phyloP scores from a whole-genome alignment of 2,113 vertebrate species.

The Hylia prasina region DNA sequence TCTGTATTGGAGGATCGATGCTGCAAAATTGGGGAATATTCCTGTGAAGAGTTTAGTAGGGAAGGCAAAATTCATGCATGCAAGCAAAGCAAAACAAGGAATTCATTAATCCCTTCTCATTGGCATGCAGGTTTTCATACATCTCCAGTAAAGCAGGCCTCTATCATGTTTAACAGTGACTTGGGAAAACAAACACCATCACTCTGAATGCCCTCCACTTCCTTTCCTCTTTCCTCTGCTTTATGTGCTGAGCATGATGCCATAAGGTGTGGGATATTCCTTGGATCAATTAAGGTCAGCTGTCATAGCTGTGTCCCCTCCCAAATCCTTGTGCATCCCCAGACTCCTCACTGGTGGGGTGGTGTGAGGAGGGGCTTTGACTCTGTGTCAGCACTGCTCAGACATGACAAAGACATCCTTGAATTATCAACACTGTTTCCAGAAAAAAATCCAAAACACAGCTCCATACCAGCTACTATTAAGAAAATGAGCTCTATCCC shows the following conservation, averaged over 20 bases:
- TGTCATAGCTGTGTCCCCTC: neutral
- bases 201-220: neutral
- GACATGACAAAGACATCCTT: neutral
- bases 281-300: neutral
- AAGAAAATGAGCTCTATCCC: neutral
- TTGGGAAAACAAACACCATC: neutral
- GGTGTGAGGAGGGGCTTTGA: neutral
- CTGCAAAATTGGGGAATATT: neutral
- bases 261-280: neutral
- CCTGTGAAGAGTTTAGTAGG: neutral
- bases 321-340: neutral
- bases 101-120: neutral
- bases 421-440: neutral
- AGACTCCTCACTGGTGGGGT: neutral
- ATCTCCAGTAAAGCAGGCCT: neutral
- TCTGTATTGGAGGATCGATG: neutral
- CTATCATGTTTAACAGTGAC: neutral
- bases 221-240: neutral
- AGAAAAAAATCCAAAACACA: neutral
- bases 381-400: neutral
- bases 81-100: neutral
- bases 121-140: neutral
- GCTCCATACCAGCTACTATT: neutral
- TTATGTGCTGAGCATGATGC: neutral
- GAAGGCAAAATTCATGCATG: neutral